Conservation (phyloP, 2,888 invertebrate genomes). For the Pyrrhosoma nymphula region DNA sequence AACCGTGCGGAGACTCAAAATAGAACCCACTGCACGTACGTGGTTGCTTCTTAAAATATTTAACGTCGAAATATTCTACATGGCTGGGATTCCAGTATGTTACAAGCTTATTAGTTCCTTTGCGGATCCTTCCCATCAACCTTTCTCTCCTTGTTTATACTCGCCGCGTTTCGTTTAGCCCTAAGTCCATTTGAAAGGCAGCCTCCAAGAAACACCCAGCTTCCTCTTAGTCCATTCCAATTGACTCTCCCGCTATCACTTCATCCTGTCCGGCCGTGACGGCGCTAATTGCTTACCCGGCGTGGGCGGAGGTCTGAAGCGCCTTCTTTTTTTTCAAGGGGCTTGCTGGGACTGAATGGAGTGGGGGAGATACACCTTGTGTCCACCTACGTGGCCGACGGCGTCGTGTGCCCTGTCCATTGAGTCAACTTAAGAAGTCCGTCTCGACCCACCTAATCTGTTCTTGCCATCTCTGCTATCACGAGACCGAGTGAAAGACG, state of each 20-base stretch:
- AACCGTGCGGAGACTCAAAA: too few species aligned
- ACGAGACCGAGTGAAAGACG: background rate
- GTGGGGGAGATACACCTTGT: background rate
- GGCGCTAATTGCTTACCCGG: conserved; percentile 41
- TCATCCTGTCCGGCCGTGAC: background rate
- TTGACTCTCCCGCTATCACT: conserved; percentile 14
- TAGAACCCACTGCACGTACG: too few species aligned
- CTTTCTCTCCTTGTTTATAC: background rate
- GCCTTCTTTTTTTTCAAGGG: background rate
- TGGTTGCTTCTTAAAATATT: too few species aligned
- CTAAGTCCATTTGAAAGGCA: background rate
- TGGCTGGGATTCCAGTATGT: too few species aligned
- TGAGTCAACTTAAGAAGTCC: conserved; percentile 19
- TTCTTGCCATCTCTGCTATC: conserved; percentile 13
- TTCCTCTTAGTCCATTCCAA: background rate
- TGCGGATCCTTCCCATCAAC: background rate
- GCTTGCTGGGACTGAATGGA: background rate
- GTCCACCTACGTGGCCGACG: conserved; percentile 18
- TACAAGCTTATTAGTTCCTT: too few species aligned
- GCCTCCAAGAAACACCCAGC: background rate
- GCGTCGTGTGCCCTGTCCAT: conserved; percentile 8
- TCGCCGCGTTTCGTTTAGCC: background rate
- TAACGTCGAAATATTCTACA: too few species aligned
- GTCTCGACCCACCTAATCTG: background rate
- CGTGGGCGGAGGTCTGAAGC: conserved; percentile 30